Conservation (phyloP, 2,888 invertebrate genomes). For the Rotaria socialis region DNA sequence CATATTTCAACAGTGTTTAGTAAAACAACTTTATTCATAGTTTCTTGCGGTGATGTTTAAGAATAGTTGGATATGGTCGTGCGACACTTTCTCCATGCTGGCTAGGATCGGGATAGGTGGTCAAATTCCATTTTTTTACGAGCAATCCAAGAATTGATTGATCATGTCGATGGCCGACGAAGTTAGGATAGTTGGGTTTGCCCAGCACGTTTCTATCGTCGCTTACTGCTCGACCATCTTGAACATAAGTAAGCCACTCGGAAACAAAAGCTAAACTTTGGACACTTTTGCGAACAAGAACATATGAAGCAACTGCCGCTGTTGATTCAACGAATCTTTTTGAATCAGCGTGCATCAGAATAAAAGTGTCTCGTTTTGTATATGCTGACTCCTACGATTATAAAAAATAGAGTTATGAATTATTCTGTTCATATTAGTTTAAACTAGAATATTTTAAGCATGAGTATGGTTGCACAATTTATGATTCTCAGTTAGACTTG, state of each 20-base stretch:
- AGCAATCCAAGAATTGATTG: background rate
- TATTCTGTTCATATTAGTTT: no score
- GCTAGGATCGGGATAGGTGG: background rate
- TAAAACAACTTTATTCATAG: background rate
- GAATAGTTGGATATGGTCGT: background rate
- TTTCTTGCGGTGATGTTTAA: background rate
- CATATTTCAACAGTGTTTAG: no score
- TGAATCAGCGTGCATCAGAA: background rate
- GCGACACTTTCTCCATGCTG: background rate
- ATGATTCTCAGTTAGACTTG: no score
- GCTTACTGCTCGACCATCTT: background rate
- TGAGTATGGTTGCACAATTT: background rate
- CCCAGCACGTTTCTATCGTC: background rate
- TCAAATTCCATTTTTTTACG: background rate
- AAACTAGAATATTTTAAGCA: no score
- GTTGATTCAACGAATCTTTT: background rate
- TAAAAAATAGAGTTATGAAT: background rate
- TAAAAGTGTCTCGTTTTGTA: background rate
- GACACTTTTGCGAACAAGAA: background rate
- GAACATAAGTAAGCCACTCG: background rate
- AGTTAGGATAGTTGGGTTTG: background rate
- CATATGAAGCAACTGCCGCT: background rate
- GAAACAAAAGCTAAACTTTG: background rate
- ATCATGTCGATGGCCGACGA: background rate
- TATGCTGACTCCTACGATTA: background rate